Percentiles rank a stretch among this genome's conserved stretches.
Conservation (phyloP, 2,888 invertebrate species). For the Adela reaumurella region DNA sequence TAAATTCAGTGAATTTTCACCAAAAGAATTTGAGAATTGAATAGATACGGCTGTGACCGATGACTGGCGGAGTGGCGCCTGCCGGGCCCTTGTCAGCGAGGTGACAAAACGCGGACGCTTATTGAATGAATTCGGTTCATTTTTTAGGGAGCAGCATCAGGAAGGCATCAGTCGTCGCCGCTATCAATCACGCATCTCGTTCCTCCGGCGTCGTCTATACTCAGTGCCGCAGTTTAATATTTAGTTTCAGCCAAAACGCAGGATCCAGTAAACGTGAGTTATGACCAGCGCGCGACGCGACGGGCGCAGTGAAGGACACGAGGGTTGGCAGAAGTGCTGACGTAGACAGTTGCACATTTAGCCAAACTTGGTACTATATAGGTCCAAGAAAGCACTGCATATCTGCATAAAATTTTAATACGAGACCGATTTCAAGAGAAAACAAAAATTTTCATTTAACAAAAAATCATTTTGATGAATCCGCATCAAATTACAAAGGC, state of each 20-base stretch:
- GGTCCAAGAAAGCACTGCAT: too few species aligned
- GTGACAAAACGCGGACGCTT: slow-evolving; percentile 5
- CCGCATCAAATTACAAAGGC: too few species aligned
- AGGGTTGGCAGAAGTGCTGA: not conserved
- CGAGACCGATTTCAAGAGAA: too few species aligned
- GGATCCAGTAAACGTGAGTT: not conserved
- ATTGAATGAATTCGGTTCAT: slow-evolving; percentile 12
- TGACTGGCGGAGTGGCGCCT: slow-evolving; percentile 2
- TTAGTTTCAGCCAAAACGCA: not conserved
- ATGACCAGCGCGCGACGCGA: not conserved
- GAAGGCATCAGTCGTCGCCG: slow-evolving; percentile 45
- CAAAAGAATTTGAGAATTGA: slow-evolving; percentile 4
- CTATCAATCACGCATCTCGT: slow-evolving; percentile 32
- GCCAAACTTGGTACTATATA: too few species aligned
- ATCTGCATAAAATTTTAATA: too few species aligned
- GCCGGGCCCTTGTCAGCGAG: slow-evolving; percentile 1
- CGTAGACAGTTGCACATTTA: too few species aligned
- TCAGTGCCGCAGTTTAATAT: not conserved
- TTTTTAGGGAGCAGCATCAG: slow-evolving; percentile 36
- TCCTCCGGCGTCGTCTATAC: not conserved
- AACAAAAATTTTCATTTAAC: too few species aligned
- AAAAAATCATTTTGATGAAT: too few species aligned
- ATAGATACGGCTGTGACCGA: not conserved
- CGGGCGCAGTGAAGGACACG: not conserved
- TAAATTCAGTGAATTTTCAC: too few species aligned